phyloP scores from a whole-genome alignment of 2,113 vertebrate genomes.

The Ciconia maguari region DNA sequence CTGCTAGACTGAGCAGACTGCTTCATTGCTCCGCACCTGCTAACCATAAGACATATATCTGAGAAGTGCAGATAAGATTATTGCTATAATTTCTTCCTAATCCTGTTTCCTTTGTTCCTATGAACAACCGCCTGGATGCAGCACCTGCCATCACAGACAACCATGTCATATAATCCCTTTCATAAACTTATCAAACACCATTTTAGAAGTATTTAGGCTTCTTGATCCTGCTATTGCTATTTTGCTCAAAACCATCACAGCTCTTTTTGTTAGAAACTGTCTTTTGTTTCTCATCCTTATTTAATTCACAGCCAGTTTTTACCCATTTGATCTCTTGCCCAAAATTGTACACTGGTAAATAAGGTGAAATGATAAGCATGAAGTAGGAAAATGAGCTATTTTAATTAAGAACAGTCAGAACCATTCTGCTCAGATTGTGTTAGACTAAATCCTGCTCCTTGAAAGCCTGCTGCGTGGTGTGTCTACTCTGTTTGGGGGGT shows the following conservation, averaged over 20 bases:
- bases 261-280: background rate
- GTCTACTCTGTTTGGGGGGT: background rate
- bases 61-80: constrained; percentile 26
- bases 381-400: background rate
- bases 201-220: background rate
- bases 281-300: background rate
- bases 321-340: background rate
- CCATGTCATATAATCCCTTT: constrained; percentile 26
- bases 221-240: background rate
- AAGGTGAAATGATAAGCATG: background rate
- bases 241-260: background rate
- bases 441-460: background rate
- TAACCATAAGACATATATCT: background rate
- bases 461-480: background rate
- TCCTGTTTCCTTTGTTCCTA: constrained; percentile 18
- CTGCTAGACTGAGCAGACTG: background rate
- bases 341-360: background rate
- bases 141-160: constrained; percentile 16
- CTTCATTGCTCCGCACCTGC: background rate
- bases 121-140: background rate
- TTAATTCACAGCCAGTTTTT: background rate
- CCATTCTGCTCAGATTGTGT: background rate
- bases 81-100: constrained; percentile 6
- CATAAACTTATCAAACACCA: background rate
- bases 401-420: background rate